Evolutionary conservation across 2,797 vertebrate species (phyloP), one percentile per base, ranked within the genome.

Genomic region (Pseudomugil tenellus): DNA sequence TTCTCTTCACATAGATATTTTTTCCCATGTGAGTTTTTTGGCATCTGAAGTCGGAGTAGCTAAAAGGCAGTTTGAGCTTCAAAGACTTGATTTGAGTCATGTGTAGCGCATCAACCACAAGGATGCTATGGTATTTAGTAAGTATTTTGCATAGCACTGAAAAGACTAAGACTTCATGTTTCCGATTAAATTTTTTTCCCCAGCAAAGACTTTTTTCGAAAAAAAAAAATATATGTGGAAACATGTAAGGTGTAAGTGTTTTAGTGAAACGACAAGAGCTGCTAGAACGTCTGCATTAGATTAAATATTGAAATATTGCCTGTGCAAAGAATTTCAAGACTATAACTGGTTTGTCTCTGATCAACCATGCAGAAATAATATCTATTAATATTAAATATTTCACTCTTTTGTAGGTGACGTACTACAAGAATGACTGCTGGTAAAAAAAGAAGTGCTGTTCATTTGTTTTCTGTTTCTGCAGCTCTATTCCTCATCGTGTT

Each of bases 21-120:
- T n/a, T 35, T n/a, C 2, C 43, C 31, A 25, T 37, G 25, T 61
- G 48, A 17, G 25, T 14, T 51, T 32, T 28, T 11, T 29, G 28
- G 26, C 43, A 52, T 67, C 48, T 41, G 28, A 80, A 64, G n/a
- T 1, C 26, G 32, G 39, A 52, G 34, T 7, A 48, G 52, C 52
- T 58, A 55, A 53, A 74, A 72, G 28, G 72, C 60, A 66, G 8
- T 73, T 72, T 82, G 72, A 79, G 66, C 79, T 83, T 84, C 65
- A 82, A 78, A 77, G 48, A 69, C 63, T 66, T 88, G 72, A 87
- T 87, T 82, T 78, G 84, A 86, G 74, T 91, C 91, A 88, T 89
- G 81, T 76, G 74, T 68, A 59, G 56, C 60, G 51, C 49, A 76
- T 91, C 75, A 86, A 58, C 67, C 69, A 60, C 70, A 71, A 63